Evolutionary conservation across 2,888 invertebrate genomes (phyloP), one percentile per base, ranked within the genome.

Genomic region (Drosophila dives): DNA sequence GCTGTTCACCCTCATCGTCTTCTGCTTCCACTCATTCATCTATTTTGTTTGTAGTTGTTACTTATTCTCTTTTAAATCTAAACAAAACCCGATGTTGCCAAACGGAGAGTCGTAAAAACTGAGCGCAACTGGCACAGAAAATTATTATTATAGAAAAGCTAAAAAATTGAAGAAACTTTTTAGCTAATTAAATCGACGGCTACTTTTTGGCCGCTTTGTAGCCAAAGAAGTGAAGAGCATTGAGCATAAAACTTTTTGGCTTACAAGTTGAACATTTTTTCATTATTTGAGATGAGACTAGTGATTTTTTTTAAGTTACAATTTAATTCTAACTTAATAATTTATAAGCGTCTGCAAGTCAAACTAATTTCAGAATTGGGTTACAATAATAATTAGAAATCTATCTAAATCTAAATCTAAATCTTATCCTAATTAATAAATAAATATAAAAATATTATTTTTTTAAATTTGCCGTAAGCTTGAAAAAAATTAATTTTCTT

Each of bases 51-150:
- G 29, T 50, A 29, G 17, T 29, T 50, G 26, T 33, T 11, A 38
- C 23, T 33, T 67, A 12, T 33, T 34, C 56, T 53, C 34, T 67
- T 45, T 3, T 5, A 61, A 51, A 64, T 81, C 74, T 82, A 82
- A 80, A 83, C 76, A 82, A 76, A 51, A 51, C 11, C 12, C 23
- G 71, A 29, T 79, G 61, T 73, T 78, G 81, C 64, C 81, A 77
- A 63, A 65, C 68, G 66, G n/a, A 58, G 49, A 75, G 77, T 77
- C 80, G 64, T 80, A 69, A 82, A 83, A 75, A 11, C 55, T 49
- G 60, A 64, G 61, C 48, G 60, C 51, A 55, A 67, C 32, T 23
- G 34, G 36, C 49, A 36, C 40, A 42, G 36, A 58, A 12, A 48
- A 26, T 34, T 4, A 45, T 6, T 20, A 42, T 51, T 6, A 12